Evolutionary conservation across 2,888 invertebrate genomes (phyloP), one percentile per base, ranked within the genome.

Genomic region (Andricus curvator): DNA sequence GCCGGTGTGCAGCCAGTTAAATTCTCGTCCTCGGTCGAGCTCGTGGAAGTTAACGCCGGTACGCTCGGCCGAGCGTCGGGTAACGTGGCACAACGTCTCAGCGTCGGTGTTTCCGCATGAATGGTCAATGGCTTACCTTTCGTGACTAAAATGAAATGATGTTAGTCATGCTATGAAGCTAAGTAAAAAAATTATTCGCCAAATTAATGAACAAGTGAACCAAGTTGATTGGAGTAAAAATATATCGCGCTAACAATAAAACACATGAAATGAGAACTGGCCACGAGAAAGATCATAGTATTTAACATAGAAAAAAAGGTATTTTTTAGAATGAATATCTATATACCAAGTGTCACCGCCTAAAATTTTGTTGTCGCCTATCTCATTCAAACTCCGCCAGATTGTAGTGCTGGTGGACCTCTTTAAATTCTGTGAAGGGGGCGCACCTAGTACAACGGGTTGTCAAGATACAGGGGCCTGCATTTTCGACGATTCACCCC

Each of bases 1-100:
- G 96, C 97, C 89, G 95, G 95, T 0, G 95, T 95, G 83, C 93
- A 93, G 64, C 92, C 92, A 9, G 91, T 91, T 77, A 93, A 86
- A 85, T 91, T 92, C 82, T 92, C 92, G 62, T 92, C 93, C 83
- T 91, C 92, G 64, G 91, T 90, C 51, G 92, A 91, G 84, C 91
- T 92, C 78, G 89, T 89, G 56, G 90, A 91, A 62, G 90, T 92
- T 84, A 89, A 87, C 64, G 89, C 87, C 67, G 88, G 88, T 77
- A 87, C 88, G 83, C 81, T 87, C 51, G 91, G 91, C 78, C 92
- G 88, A 62, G 93, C 92, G 80, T 93, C 93, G 29, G 93, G 93
- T 82, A 93, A 88, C n/a, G 93, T 93, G 20, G 91, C 91, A 85
- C 93, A 93, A 70, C 93, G 91, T 44, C 92, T 89, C 74, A 93